Evolutionary conservation across 2,888 invertebrate genomes (phyloP).

Genomic region (Ormyrus pomaceus): DNA sequence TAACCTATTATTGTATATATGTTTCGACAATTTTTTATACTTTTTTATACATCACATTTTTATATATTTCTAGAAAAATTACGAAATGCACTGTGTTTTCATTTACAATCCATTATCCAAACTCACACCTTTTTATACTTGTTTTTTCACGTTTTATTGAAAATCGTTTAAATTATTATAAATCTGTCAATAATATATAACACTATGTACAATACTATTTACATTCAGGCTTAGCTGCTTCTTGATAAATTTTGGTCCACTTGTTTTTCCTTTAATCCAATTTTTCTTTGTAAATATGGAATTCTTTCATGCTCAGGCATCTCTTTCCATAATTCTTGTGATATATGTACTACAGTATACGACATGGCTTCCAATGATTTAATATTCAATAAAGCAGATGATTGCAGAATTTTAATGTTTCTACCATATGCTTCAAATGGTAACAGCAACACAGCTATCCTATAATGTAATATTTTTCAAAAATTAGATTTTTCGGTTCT

Average conservation of each 20-base stretch:
- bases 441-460: slow-evolving; percentile 36
- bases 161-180: too few species aligned
- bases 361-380: slow-evolving; percentile 48
- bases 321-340: background rate
- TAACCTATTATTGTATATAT: slow-evolving; percentile 58
- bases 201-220: background rate
- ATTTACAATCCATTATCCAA: background rate
- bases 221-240: too few species aligned
- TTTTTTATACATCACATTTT: slow-evolving; percentile 54
- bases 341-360: slow-evolving; percentile 42
- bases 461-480: slow-evolving; percentile 25
- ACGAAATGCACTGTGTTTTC: slow-evolving; percentile 5
- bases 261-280: slow-evolving; percentile 9
- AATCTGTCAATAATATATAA: too few species aligned
- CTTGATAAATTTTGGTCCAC: background rate
- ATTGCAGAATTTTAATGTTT: slow-evolving; percentile 23
- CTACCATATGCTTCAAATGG: slow-evolving; percentile 3
- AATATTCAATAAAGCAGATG: background rate
- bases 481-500: background rate
- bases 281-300: slow-evolving; percentile 22
- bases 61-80: slow-evolving; percentile 54
- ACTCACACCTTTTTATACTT: too few species aligned
- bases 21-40: slow-evolving; percentile 55
- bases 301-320: slow-evolving; percentile 37
- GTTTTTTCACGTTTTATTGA: too few species aligned